Conservation (phyloP, 1,140 invertebrate species). For the Vollenhovia emeryi region DNA sequence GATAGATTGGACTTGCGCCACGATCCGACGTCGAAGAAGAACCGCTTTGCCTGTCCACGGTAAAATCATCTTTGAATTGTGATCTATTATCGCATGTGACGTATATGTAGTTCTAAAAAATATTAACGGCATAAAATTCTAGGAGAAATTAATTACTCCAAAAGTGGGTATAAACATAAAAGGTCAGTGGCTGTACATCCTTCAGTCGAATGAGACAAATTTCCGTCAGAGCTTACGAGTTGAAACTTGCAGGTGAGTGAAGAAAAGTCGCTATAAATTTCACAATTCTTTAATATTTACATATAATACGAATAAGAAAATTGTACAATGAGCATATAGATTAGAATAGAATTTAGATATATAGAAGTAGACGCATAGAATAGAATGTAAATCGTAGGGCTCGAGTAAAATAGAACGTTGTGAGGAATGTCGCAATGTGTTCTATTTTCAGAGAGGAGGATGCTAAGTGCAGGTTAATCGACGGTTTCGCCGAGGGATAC, state of each 20-base stretch:
- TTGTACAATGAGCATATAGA: not conserved
- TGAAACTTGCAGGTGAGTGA: conserved; percentile 85
- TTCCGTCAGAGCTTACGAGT: conserved; percentile 86
- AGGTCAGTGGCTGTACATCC: not conserved
- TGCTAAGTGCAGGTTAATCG: conserved; percentile 76
- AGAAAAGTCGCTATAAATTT: not conserved
- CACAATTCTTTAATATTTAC: conserved; percentile 2
- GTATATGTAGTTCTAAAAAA: too few species aligned
- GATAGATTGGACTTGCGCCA: not conserved
- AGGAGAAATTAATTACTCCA: not conserved
- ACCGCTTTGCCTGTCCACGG: conserved; percentile 12
- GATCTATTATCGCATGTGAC: not conserved
- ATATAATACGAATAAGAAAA: not conserved
- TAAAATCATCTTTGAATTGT: conserved; percentile 28
- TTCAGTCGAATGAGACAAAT: conserved; percentile 57
- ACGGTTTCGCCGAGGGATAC: too few species aligned
- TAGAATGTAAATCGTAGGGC: not conserved
- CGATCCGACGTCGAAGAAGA: not conserved
- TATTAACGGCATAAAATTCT: not conserved
- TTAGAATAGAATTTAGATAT: too few species aligned
- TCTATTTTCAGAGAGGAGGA: conserved; percentile 84
- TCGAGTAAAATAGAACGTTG: conserved; percentile 1
- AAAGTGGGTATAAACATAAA: not conserved
- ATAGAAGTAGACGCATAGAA: too few species aligned
- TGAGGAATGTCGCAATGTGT: not conserved